These are phyloP conservation scores for Drosophila meridiana DNA, from an alignment of 2,888 invertebrate genomes.

Conservation along the genomic window DNA sequence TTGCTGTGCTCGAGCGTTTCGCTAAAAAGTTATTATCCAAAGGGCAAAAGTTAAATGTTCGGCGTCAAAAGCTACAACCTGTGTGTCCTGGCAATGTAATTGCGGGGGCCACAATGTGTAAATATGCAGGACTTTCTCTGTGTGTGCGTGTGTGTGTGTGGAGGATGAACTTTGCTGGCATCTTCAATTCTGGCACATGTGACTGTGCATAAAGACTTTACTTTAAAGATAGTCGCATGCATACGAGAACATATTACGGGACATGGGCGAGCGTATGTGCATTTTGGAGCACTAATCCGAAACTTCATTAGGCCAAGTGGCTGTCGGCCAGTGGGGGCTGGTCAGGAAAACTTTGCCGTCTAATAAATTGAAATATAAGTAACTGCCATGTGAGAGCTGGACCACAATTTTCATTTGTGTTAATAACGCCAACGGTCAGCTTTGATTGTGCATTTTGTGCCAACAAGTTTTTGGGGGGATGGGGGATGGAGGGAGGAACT, in stretches of 20 bases:
- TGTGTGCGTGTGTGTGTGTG: neutral
- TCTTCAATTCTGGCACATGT: constrained; percentile 22
- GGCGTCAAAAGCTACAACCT: constrained; percentile 46
- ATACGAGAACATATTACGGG: neutral
- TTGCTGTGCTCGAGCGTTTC: constrained; percentile 1
- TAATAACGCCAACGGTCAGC: constrained; percentile 69
- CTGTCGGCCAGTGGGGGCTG: constrained; percentile 2
- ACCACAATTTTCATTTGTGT: constrained; percentile 58
- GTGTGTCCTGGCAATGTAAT: constrained; percentile 34
- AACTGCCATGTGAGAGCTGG: constrained; percentile 46
- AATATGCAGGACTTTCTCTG: constrained; percentile 34
- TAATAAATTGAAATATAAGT: constrained; percentile 67
- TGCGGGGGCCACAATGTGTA: constrained; percentile 30
- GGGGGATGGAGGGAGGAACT: too few species aligned
- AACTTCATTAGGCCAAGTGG: constrained; percentile 72
- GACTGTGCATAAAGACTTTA: constrained; percentile 18
- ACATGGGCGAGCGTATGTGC: constrained; percentile 19
- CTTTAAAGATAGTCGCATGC: constrained; percentile 22
- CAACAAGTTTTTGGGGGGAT: constrained; percentile 39
- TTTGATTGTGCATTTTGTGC: constrained; percentile 72
- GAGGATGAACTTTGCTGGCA: constrained; percentile 14
- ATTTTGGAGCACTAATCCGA: constrained; percentile 42
- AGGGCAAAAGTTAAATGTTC: constrained; percentile 55
- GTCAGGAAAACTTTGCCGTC: constrained; percentile 49
- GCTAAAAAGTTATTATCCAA: constrained; percentile 34